A percentile compares a stretch with the other conserved stretches of the same genome.
phyloP scores from a whole-genome alignment of 1,140 invertebrate genomes.

The Littorina saxatilis region DNA sequence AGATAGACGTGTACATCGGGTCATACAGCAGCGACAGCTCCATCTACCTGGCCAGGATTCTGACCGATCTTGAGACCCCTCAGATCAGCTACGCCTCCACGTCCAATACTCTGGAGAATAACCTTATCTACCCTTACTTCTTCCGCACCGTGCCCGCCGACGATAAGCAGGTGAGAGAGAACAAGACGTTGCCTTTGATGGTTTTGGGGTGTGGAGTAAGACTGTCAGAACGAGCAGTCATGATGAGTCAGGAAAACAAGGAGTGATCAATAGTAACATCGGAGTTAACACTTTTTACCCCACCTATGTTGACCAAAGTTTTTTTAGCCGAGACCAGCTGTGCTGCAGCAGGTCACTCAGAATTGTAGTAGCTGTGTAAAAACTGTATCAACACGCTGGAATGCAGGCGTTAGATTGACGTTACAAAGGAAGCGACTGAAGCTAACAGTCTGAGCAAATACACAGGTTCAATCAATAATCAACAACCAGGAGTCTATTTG shows the following conservation, averaged over 20 bases:
- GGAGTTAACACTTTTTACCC: no score
- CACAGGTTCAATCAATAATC: no score
- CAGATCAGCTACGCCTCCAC: constrained; percentile 89
- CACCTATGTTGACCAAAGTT: no score
- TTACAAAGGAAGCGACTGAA: no score
- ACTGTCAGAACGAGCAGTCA: not conserved
- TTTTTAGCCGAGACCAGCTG: no score
- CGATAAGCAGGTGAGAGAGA: constrained; percentile 82
- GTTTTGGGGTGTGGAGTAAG: not conserved
- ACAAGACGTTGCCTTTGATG: not conserved
- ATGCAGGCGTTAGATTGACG: no score
- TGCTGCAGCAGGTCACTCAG: no score
- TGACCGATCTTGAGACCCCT: constrained; percentile 82
- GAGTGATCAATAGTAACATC: not conserved
- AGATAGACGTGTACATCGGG: constrained; percentile 68
- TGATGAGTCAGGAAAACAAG: not conserved
- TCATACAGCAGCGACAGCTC: constrained; percentile 66
- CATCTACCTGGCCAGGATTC: constrained; percentile 64
- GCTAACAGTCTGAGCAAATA: no score
- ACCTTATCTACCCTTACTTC: constrained; percentile 86
- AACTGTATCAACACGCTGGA: no score
- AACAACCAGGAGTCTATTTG: no score
- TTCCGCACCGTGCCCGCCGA: constrained; percentile 88
- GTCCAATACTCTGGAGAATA: constrained; percentile 84
- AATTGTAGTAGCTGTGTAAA: no score